A percentile compares a stretch with the other conserved stretches of the same genome.
phyloP scores from a whole-genome alignment of 2,888 invertebrate species.

The Scaptomyza parva region DNA sequence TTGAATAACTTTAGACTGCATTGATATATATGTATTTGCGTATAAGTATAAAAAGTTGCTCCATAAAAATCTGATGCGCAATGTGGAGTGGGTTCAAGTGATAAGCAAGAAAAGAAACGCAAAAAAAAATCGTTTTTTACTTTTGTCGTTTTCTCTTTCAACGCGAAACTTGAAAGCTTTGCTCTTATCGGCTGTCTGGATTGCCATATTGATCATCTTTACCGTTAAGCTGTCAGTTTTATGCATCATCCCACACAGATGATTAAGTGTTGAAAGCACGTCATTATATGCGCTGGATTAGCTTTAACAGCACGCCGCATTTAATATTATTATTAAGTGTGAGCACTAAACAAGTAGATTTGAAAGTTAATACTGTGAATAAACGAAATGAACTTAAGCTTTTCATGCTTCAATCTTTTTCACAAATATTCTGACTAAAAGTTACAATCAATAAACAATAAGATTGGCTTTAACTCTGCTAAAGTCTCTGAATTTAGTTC shows the following conservation, averaged over 20 bases:
- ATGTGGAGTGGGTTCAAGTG: conserved; percentile 42
- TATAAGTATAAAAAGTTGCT: conserved; percentile 20
- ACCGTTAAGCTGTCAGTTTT: conserved; percentile 63
- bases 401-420: neutral
- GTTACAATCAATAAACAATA: neutral
- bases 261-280: conserved; percentile 29
- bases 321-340: neutral
- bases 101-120: conserved; percentile 23
- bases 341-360: neutral
- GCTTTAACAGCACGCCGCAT: conserved; percentile 40
- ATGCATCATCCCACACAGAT: conserved; percentile 44
- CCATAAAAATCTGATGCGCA: conserved; percentile 47
- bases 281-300: conserved; percentile 50
- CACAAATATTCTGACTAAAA: neutral
- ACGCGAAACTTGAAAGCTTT: conserved; percentile 2
- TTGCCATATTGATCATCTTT: conserved; percentile 75
- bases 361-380: neutral
- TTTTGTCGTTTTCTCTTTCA: neutral
- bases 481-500: neutral
- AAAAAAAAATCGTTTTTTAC: conserved; percentile 26
- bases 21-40: neutral
- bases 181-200: conserved; percentile 48
- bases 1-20: conserved; percentile 59
- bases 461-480: neutral
- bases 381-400: neutral